A percentile compares a stretch with the other conserved stretches of the same genome.
Evolutionary conservation across 1,140 invertebrate genomes (phyloP).

Genomic region (Drosophila sp.): DNA sequence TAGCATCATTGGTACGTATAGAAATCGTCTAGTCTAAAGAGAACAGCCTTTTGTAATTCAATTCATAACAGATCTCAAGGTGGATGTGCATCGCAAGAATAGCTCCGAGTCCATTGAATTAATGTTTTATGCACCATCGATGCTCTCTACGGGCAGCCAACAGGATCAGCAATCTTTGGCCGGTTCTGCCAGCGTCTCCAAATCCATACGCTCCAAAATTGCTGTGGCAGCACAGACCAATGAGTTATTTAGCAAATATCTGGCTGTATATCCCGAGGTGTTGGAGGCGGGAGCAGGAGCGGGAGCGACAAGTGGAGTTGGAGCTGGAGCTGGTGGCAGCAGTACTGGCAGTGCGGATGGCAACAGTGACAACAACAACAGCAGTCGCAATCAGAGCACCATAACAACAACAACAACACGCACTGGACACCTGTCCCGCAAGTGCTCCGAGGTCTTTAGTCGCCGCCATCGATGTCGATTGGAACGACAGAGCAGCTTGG

Average conservation of each 20-base stretch:
- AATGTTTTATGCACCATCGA: conserved; percentile 78
- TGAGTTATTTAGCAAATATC: conserved; percentile 71
- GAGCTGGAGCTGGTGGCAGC: conserved; percentile 6
- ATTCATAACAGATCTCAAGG: conserved; percentile 91
- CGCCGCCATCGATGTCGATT: conserved; percentile 68
- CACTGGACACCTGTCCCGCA: conserved; percentile 67
- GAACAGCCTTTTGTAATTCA: too few relatives aligned
- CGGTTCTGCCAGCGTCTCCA: conserved; percentile 74
- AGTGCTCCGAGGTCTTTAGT: conserved; percentile 79
- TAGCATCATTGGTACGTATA: conserved; percentile 88
- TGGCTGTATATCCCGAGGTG: conserved; percentile 76
- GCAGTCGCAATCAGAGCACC: neutral
- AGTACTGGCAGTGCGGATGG: conserved; percentile 1
- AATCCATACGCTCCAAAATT: conserved; percentile 68
- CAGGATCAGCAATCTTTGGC: conserved; percentile 79
- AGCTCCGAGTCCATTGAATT: conserved; percentile 92
- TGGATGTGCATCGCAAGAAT: conserved; percentile 96
- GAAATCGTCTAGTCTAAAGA: too few relatives aligned
- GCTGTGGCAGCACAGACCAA: conserved; percentile 43
- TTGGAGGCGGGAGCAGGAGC: conserved; percentile 46
- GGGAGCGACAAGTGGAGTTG: conserved; percentile 37
- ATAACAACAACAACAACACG: conserved; percentile 22
- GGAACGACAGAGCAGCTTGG: conserved; percentile 75
- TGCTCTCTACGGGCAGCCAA: conserved; percentile 71
- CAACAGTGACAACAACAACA: neutral